Evolutionary conservation across 1,140 invertebrate species (phyloP).

Genomic region (Hyphantria cunea): DNA sequence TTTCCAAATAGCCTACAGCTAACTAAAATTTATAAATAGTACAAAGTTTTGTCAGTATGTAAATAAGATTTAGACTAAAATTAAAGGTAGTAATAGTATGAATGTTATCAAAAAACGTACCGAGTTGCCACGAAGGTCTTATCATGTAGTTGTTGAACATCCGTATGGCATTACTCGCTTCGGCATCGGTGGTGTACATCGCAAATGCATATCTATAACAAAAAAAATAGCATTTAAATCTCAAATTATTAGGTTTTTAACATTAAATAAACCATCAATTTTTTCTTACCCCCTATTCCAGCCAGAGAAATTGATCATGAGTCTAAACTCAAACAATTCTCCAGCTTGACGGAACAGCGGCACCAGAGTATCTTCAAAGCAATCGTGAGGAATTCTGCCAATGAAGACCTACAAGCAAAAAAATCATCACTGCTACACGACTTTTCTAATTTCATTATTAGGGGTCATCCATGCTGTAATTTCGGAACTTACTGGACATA

Average conservation of each 20-base stretch:
- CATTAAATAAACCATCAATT: not conserved
- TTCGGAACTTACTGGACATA: too few relatives aligned
- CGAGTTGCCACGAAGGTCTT: conserved; percentile 73
- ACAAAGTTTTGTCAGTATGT: too few relatives aligned
- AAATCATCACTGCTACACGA: too few relatives aligned
- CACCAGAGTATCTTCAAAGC: conserved; percentile 74
- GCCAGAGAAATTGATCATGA: conserved; percentile 80
- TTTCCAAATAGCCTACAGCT: too few relatives aligned
- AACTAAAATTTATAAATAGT: too few relatives aligned
- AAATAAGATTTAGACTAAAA: too few relatives aligned
- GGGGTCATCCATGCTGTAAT: too few relatives aligned
- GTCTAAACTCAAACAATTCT: conserved; percentile 73
- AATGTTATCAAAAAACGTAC: conserved; percentile 34
- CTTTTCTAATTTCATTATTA: too few relatives aligned
- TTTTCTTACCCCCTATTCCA: conserved; percentile 71
- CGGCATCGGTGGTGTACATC: conserved; percentile 69
- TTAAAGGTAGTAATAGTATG: not conserved
- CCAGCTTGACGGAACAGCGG: conserved; percentile 69
- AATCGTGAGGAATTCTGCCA: conserved; percentile 73
- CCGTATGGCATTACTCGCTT: conserved; percentile 67
- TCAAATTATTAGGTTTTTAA: not conserved
- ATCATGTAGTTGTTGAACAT: conserved; percentile 79
- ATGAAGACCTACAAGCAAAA: conserved; percentile 66
- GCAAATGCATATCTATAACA: conserved; percentile 69
- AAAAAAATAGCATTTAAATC: not conserved